These are phyloP conservation scores for Perodicticus potto DNA, from an alignment of 2,797 vertebrate species.

Conservation along the genomic window DNA sequence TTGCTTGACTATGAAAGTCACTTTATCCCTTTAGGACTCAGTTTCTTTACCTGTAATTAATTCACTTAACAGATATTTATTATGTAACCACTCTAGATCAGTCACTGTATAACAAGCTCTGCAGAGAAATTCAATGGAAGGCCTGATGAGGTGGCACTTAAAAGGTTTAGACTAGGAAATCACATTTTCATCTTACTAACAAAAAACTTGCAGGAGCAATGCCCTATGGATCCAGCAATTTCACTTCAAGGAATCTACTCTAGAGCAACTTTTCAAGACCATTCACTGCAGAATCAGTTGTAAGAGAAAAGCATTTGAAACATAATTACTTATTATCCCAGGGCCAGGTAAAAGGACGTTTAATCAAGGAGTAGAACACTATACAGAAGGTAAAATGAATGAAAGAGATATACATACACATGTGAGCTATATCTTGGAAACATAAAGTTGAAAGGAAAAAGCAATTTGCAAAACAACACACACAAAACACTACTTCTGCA, in stretches of 20 bases:
- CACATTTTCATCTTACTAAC: not conserved
- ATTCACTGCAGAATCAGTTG: not conserved
- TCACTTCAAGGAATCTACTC: not conserved
- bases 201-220: not conserved
- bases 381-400: constrained; percentile 1
- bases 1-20: not conserved
- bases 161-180: not conserved
- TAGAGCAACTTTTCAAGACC: not conserved
- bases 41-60: not conserved
- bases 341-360: not conserved
- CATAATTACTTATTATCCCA: not conserved
- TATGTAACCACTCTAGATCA: not conserved
- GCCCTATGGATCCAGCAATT: not conserved
- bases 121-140: not conserved
- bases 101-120: not conserved
- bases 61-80: not conserved
- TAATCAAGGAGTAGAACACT: not conserved
- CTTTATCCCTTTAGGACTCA: not conserved
- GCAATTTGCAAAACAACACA: not conserved
- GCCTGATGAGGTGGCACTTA: too few species aligned
- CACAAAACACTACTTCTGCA: not conserved
- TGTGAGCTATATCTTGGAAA: not conserved
- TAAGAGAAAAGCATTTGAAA: not conserved
- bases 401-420: not conserved
- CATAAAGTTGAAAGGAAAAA: not conserved